Evolutionary conservation across 2,888 invertebrate genomes (phyloP), one percentile per base, ranked within the genome.

Genomic region (Drosophila melanosoma): DNA sequence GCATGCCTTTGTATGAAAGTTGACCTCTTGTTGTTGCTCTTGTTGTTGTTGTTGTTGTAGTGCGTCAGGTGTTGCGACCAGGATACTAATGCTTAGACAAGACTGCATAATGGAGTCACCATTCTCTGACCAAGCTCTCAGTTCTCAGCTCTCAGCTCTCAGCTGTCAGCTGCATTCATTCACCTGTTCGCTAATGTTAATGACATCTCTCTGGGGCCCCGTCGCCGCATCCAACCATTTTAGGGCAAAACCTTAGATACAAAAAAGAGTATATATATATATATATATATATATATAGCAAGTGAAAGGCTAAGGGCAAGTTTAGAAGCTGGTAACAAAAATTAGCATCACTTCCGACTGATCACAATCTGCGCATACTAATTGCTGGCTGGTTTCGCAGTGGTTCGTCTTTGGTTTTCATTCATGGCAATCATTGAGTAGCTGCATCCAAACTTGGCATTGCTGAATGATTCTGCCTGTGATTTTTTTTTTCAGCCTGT

Each of bases 331-430:
- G 42, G 53, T 4, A 60, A 54, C 58, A 52, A 36, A 60, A 91
- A 92, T 92, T 92, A 92, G 91, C 92, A 92, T 92, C 92, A 91
- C 91, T 91, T 92, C 91, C 90, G 89, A 92, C 86, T 90, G 91
- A 92, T 92, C 92, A 90, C 92, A 91, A 92, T 92, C 92, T 85
- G 82, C 88, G 92, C 91, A 92, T 92, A 92, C 92, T 92, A 92
- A 92, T 92, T 92, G 92, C 89, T 82, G 32, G 71, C 38, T 70
- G 69, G 63, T 12, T 49, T 49, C 12, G 54, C 54, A 38, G 17
- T 56, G 23, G 58, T 68, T 59, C 74, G 76, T 40, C 57, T 40
- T 40, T 15, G 80, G 85, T 67, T 82, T 83, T 90, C 88, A 89
- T 89, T 89, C 88, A 89, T 89, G 82, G 88, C 86, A 83, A 88